Evolutionary conservation across 2,113 vertebrate species (phyloP).

Genomic region (Embiotoca jacksoni): DNA sequence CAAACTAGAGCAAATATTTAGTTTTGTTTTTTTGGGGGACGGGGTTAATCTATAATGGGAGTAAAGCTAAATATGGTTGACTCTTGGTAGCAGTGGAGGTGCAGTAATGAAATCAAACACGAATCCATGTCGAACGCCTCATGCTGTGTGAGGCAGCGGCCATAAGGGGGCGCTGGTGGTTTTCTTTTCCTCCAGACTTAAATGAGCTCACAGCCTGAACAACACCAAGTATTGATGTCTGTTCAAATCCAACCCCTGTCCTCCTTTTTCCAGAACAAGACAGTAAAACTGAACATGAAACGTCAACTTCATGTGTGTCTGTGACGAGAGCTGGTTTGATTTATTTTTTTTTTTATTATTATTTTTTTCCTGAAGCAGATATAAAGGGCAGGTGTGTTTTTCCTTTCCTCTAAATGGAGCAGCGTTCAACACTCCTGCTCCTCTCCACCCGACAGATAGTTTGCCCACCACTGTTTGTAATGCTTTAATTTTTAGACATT

Average conservation of each 20-base stretch:
- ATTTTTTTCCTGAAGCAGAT: constrained; percentile 14
- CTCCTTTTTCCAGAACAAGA: constrained; percentile 18
- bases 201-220: neutral
- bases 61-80: constrained; percentile 47
- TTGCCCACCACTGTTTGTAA: constrained; percentile 80
- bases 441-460: constrained; percentile 56
- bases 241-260: constrained; percentile 9
- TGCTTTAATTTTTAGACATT: constrained; percentile 86
- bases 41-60: constrained; percentile 34
- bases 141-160: constrained; percentile 54
- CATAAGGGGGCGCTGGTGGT: constrained; percentile 56
- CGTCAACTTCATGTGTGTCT: constrained; percentile 23
- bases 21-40: constrained; percentile 40
- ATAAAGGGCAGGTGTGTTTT: constrained; percentile 1
- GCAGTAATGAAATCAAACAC: constrained; percentile 54
- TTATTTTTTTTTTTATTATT: constrained; percentile 6
- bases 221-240: neutral
- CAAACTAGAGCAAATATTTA: constrained; percentile 80
- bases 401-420: constrained; percentile 20
- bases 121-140: constrained; percentile 6
- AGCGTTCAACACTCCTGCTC: constrained; percentile 34
- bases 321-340: constrained; percentile 11
- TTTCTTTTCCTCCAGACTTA: neutral
- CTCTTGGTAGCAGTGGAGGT: constrained; percentile 44
- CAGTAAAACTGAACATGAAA: constrained; percentile 9